phyloP scores from a whole-genome alignment of 1,140 invertebrate species.

The Drosophila littoralis region DNA sequence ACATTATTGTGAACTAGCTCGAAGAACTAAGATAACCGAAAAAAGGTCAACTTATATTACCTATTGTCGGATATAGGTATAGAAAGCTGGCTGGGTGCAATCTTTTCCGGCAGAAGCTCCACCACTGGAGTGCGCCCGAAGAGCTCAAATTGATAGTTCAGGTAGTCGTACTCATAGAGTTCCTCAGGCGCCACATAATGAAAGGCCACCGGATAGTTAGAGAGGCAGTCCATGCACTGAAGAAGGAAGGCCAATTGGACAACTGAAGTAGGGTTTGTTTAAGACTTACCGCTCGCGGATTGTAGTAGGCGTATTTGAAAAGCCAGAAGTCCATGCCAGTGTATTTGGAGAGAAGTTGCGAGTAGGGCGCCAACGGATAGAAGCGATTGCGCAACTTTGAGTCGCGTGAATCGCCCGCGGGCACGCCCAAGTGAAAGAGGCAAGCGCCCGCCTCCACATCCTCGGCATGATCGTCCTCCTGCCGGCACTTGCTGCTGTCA shows the following conservation, averaged over 20 bases:
- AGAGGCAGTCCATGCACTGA: slow-evolving; percentile 96
- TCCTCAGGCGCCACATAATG: slow-evolving; percentile 95
- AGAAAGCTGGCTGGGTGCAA: slow-evolving; percentile 40
- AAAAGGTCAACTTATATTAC: not conserved
- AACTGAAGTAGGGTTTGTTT: not conserved
- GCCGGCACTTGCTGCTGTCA: slow-evolving; percentile 55
- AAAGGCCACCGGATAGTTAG: slow-evolving; percentile 97
- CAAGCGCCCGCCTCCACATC: slow-evolving; percentile 97
- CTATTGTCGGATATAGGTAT: slow-evolving; percentile 63
- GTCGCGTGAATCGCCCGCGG: slow-evolving; percentile 94
- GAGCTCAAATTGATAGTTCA: slow-evolving; percentile 96
- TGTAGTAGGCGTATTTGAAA: slow-evolving; percentile 85
- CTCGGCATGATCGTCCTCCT: slow-evolving; percentile 89
- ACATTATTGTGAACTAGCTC: no score
- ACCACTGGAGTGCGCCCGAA: slow-evolving; percentile 86
- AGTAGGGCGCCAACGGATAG: slow-evolving; percentile 80
- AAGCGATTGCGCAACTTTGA: slow-evolving; percentile 92
- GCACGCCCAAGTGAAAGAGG: slow-evolving; percentile 92
- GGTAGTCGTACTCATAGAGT: slow-evolving; percentile 97
- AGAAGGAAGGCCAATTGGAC: slow-evolving; percentile 48
- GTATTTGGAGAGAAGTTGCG: slow-evolving; percentile 39
- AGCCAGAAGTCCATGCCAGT: slow-evolving; percentile 58
- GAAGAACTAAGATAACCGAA: no score
- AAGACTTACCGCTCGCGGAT: slow-evolving; percentile 87
- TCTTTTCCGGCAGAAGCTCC: slow-evolving; percentile 50